Base-by-base conservation (phyloP, 2,797 vertebrate genomes). In the Danio albolineatus region DNA sequence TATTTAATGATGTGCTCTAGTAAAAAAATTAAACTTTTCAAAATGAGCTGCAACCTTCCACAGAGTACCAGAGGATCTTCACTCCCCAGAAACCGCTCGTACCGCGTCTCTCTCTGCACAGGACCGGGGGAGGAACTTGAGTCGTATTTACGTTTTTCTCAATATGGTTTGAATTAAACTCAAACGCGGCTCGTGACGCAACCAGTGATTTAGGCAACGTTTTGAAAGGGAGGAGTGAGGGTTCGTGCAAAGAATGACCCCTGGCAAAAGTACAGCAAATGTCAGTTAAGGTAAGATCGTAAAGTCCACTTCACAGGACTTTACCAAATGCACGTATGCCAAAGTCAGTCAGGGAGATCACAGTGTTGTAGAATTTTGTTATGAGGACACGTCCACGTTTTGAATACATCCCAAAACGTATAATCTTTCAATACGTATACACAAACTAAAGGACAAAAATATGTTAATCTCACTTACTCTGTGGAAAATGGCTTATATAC, bases 121-220 rank as follows among this genome's bases (percentile, higher is more conserved):
- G 56, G 49, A 53, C 19, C n/a, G 69, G 17, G 13, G 59, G 59
- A 79, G 76, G 60, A 82, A 64, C 75, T 59, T 71, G 84, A 90
- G 92, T 43, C 85, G 88, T 87, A 89, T 91, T 88, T 93, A 86
- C 89, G 83, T 84, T 87, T 93, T 94, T 81, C 90, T 88, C 92
- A 88, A 93, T 93, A 54, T 92, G 92, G 87, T 86, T 95, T 95
- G 91, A 93, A 96, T 95, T 94, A 94, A 90, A 86, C 16, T 66
- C 87, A 79, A 80, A 86, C 88, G 38, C 85, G 19, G 79, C 83
- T 64, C 0, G 83, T 94, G 91, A 94, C 89, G 92, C 87, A 89
- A 89, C 77, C 61, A 43, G 46, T 6, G 62, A 64, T 73, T 67
- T 67, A 71, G 71, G 53, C 41, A 1, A 54, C 12, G 14, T 72